Percentiles rank a stretch among this genome's conserved stretches.
Conservation (phyloP, 1,140 invertebrate genomes). For the Anthonomus grandis region DNA sequence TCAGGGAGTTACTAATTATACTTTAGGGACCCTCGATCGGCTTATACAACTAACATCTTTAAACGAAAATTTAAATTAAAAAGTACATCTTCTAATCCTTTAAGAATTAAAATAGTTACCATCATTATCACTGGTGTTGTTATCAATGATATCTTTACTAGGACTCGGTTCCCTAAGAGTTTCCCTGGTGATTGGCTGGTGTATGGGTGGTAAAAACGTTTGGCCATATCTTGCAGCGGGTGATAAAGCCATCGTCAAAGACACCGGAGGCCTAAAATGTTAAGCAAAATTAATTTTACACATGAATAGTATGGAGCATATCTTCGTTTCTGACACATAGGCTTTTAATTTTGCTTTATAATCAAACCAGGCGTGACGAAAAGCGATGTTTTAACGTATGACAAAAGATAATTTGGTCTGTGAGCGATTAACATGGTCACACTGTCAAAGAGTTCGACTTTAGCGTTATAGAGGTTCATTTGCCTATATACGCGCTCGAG, state of each 20-base stretch:
- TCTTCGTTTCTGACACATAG: too few relatives aligned
- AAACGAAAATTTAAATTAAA: neutral
- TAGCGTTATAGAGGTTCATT: too few relatives aligned
- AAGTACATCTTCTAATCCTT: neutral
- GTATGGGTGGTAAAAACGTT: constrained; percentile 48
- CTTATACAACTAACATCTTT: neutral
- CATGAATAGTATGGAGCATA: neutral
- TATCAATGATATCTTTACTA: constrained; percentile 54
- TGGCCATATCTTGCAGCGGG: constrained; percentile 53
- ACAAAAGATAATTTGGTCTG: constrained; percentile 20
- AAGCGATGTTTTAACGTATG: constrained; percentile 28
- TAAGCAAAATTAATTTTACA: neutral
- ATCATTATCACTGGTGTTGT: constrained; percentile 50
- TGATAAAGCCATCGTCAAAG: constrained; percentile 56
- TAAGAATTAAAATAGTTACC: constrained; percentile 34
- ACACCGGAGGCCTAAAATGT: constrained; percentile 54
- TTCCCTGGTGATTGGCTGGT: constrained; percentile 46
- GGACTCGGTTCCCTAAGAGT: constrained; percentile 51
- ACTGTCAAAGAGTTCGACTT: too few relatives aligned
- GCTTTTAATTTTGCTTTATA: too few relatives aligned
- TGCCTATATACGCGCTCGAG: too few relatives aligned
- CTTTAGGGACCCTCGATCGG: constrained; percentile 14
- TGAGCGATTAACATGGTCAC: too few relatives aligned
- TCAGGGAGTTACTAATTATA: constrained; percentile 22
- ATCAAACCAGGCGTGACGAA: constrained; percentile 8